These are phyloP conservation scores for Electrona antarctica DNA, from an alignment of 2,113 vertebrate genomes.

Conservation along the genomic window DNA sequence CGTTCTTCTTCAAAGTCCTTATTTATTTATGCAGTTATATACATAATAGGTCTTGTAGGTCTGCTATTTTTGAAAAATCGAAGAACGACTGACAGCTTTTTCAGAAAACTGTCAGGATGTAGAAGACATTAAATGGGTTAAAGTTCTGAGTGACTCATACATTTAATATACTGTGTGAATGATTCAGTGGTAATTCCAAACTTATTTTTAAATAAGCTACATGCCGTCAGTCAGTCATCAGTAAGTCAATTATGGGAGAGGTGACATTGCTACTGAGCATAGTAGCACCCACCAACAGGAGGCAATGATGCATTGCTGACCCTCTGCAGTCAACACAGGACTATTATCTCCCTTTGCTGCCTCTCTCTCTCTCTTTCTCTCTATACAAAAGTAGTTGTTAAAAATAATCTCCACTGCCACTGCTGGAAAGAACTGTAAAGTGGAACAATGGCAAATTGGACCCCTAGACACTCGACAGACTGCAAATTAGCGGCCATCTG, in stretches of 20 bases:
- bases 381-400: conserved; percentile 22
- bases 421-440: conserved; percentile 28
- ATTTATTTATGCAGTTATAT: too few relatives aligned
- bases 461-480: conserved; percentile 16
- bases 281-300: background rate
- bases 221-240: too few relatives aligned
- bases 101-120: too few relatives aligned
- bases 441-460: conserved; percentile 23
- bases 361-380: background rate
- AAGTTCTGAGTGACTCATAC: too few relatives aligned
- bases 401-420: conserved; percentile 27
- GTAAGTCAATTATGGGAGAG: too few relatives aligned
- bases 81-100: too few relatives aligned
- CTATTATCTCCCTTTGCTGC: conserved; percentile 11
- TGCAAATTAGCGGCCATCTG: conserved; percentile 22
- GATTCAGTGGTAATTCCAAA: too few relatives aligned
- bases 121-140: too few relatives aligned
- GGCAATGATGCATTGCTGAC: background rate
- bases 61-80: too few relatives aligned
- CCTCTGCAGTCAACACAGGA: background rate
- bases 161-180: too few relatives aligned
- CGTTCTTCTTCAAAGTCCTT: background rate
- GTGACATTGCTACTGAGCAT: background rate
- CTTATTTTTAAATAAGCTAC: too few relatives aligned
- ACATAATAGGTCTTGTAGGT: too few relatives aligned